A percentile compares a stretch with the other conserved stretches of the same genome.
phyloP scores from a whole-genome alignment of 2,113 vertebrate genomes.

The Brachyistius frenatus region DNA sequence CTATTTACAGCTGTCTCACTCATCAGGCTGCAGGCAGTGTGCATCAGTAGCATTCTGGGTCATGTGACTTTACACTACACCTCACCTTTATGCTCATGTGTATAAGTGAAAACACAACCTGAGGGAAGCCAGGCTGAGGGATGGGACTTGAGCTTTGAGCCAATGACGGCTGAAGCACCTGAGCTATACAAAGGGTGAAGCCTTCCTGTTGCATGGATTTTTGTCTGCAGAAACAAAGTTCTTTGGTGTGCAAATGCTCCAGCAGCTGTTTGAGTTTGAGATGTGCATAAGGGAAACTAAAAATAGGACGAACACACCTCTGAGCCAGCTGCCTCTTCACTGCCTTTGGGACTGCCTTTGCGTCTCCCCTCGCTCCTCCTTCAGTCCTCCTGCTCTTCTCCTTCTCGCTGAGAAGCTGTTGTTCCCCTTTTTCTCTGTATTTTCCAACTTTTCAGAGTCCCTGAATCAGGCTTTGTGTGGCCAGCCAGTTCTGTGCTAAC shows the following conservation, averaged over 20 bases:
- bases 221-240: conserved; percentile 41
- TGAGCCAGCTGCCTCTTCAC: conserved; percentile 80
- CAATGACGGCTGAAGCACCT: conserved; percentile 46
- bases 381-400: conserved; percentile 32
- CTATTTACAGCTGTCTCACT: conserved; percentile 56
- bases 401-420: conserved; percentile 34
- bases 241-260: conserved; percentile 64
- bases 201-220: conserved; percentile 20
- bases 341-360: conserved; percentile 74
- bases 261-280: conserved; percentile 80
- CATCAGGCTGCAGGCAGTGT: conserved; percentile 50
- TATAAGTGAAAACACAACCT: conserved; percentile 37
- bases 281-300: conserved; percentile 76
- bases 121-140: conserved; percentile 1
- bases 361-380: conserved; percentile 47
- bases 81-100: conserved; percentile 36
- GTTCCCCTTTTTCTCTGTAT: conserved; percentile 28
- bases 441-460: conserved; percentile 41
- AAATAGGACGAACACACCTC: conserved; percentile 81
- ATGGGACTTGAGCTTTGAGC: conserved; percentile 15
- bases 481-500: conserved; percentile 38
- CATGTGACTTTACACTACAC: conserved; percentile 48
- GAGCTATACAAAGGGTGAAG: conserved; percentile 37
- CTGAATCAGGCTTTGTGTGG: conserved; percentile 63
- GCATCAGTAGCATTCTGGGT: conserved; percentile 34